phyloP scores from a whole-genome alignment of 2,113 vertebrate species.

The Telmatochromis bifrenatus region DNA sequence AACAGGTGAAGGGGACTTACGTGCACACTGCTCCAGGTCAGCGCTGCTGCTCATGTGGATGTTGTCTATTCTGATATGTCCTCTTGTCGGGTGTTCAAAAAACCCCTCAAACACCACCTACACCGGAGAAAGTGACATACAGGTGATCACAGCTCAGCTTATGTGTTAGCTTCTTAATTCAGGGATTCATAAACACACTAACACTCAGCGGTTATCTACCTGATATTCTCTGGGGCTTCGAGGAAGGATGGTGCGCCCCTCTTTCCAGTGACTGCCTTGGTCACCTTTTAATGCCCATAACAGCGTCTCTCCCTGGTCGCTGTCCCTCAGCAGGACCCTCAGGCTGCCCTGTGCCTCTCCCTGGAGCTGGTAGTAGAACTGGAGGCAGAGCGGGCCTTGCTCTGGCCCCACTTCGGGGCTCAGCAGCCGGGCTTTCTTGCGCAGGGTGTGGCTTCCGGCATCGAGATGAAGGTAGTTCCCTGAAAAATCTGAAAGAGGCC shows the following conservation, averaged over 20 bases:
- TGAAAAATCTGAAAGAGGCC: conserved; percentile 64
- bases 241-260: conserved; percentile 88
- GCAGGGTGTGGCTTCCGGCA: conserved; percentile 75
- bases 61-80: conserved; percentile 90
- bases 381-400: conserved; percentile 82
- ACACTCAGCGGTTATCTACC: conserved; percentile 54
- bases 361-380: conserved; percentile 86
- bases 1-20: conserved; percentile 71
- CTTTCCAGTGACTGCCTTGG: conserved; percentile 88
- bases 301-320: conserved; percentile 81
- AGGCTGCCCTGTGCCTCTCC: conserved; percentile 82
- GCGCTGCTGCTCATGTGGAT: conserved; percentile 86
- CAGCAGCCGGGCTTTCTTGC: conserved; percentile 81
- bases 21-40: conserved; percentile 86
- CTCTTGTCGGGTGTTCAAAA: conserved; percentile 79
- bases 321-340: conserved; percentile 80
- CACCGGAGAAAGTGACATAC: background rate
- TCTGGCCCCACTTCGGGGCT: conserved; percentile 84
- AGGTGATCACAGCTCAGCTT: background rate
- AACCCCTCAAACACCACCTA: conserved; percentile 94
- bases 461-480: conserved; percentile 84
- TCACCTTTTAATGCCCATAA: conserved; percentile 87
- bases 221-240: conserved; percentile 88
- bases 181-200: background rate
- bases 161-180: background rate